These are phyloP conservation scores for Terebella lapidaria DNA, from an alignment of 2,888 invertebrate genomes.

Conservation along the genomic window DNA sequence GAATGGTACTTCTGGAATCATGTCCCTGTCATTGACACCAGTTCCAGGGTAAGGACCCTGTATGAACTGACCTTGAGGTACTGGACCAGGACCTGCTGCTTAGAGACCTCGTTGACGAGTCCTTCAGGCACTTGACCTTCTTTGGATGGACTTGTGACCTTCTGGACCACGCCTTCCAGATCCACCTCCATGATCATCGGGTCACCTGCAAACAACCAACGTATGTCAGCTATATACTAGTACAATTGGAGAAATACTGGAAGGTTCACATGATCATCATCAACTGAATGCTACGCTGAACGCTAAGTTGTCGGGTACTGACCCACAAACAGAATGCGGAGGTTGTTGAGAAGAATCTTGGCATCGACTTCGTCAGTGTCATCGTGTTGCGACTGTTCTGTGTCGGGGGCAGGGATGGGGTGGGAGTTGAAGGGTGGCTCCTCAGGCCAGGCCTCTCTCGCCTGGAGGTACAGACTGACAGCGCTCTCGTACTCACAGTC, in stretches of 20 bases:
- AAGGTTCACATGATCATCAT: no score
- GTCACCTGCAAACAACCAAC: not conserved
- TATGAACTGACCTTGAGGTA: conserved; percentile 63
- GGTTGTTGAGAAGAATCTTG: not conserved
- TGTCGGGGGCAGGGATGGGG: not conserved
- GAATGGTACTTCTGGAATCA: not conserved
- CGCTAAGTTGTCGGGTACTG: no score
- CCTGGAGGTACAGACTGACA: conserved; percentile 29
- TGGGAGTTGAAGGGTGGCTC: conserved; percentile 19
- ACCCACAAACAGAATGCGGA: not conserved
- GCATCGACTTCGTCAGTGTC: not conserved
- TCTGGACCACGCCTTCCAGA: not conserved
- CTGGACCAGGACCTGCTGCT: conserved; percentile 59
- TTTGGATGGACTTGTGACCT: not conserved
- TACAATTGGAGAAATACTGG: no score
- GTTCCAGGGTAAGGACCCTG: no score
- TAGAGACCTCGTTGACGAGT: conserved; percentile 42
- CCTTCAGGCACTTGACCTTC: conserved; percentile 2
- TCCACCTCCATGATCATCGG: not conserved
- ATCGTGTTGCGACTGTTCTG: not conserved
- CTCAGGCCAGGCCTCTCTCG: conserved; percentile 36
- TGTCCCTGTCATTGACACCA: not conserved
- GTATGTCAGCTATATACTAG: no score
- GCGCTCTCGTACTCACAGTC: conserved; percentile 32
- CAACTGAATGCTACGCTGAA: no score